phyloP scores from a whole-genome alignment of 2,113 vertebrate species.

The Prionailurus viverrinus region DNA sequence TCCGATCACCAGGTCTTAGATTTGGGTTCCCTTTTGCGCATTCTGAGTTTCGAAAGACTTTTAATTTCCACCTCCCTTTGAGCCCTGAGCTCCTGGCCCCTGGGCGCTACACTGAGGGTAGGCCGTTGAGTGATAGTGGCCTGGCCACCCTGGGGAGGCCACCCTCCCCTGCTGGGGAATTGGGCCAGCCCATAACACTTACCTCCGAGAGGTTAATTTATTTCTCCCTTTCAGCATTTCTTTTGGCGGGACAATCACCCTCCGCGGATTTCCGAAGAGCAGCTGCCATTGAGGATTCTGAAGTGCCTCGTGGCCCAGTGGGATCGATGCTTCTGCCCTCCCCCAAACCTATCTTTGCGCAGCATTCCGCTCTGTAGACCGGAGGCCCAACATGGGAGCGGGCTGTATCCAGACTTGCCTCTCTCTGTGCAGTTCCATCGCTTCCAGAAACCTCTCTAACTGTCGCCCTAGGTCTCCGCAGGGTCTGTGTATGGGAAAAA shows the following conservation, averaged over 20 bases:
- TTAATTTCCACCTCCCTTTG: not conserved
- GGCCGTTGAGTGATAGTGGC: not conserved
- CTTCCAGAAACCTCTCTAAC: not conserved
- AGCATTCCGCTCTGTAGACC: accelerated
- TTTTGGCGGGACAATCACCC: not conserved
- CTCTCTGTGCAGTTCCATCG: accelerated
- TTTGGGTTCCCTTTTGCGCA: not conserved
- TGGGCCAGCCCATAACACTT: not conserved
- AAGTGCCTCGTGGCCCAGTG: accelerated
- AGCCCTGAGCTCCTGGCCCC: not conserved
- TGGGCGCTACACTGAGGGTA: accelerated
- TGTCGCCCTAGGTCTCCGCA: not conserved
- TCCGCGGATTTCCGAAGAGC: not conserved
- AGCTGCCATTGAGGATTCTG: not conserved
- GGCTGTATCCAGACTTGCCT: not conserved
- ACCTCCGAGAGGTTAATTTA: not conserved
- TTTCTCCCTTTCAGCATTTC: not conserved
- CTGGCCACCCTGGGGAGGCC: no score
- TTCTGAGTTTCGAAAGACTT: not conserved
- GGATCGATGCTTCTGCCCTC: not conserved
- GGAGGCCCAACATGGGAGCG: accelerated
- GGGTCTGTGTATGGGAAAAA: not conserved
- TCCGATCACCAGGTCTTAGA: not conserved
- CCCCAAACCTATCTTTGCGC: not conserved
- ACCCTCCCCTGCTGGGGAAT: not conserved